Evolutionary conservation across 1,140 invertebrate species (phyloP).

Genomic region (Gonatopus flavifemur): DNA sequence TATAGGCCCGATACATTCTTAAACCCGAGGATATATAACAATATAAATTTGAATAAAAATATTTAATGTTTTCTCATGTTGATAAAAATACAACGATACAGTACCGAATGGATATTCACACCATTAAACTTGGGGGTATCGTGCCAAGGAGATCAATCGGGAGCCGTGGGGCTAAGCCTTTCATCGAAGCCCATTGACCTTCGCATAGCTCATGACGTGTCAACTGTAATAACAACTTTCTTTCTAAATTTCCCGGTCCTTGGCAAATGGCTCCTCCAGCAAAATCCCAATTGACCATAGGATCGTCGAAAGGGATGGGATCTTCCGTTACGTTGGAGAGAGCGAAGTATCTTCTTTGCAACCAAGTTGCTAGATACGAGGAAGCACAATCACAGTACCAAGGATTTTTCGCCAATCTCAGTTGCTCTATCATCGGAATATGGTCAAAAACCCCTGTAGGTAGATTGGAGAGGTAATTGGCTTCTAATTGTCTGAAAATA

Average conservation of each 20-base stretch:
- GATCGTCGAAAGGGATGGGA: neutral
- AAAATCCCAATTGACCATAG: slow-evolving; percentile 59
- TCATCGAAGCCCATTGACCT: slow-evolving; percentile 84
- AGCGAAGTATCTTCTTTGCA: slow-evolving; percentile 44
- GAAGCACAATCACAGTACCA: slow-evolving; percentile 86
- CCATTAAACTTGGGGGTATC: neutral
- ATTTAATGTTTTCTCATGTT: no score
- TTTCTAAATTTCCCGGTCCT: slow-evolving; percentile 73
- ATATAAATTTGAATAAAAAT: no score
- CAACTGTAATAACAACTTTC: slow-evolving; percentile 67
- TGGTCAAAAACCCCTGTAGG: slow-evolving; percentile 71
- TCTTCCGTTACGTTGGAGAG: slow-evolving; percentile 10
- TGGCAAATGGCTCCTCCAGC: slow-evolving; percentile 70
- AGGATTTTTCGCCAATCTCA: slow-evolving; percentile 79
- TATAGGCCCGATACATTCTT: no score
- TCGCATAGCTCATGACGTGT: slow-evolving; percentile 80
- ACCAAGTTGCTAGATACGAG: slow-evolving; percentile 71
- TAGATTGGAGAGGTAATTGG: slow-evolving; percentile 74
- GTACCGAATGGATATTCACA: no score
- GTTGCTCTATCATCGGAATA: slow-evolving; percentile 66
- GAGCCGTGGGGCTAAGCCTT: slow-evolving; percentile 69
- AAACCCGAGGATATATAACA: no score
- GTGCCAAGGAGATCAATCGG: slow-evolving; percentile 51
- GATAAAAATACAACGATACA: no score
- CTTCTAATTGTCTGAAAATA: slow-evolving; percentile 73